Evolutionary conservation across 2,113 vertebrate species (phyloP).

Genomic region (Lipophrys pholis): DNA sequence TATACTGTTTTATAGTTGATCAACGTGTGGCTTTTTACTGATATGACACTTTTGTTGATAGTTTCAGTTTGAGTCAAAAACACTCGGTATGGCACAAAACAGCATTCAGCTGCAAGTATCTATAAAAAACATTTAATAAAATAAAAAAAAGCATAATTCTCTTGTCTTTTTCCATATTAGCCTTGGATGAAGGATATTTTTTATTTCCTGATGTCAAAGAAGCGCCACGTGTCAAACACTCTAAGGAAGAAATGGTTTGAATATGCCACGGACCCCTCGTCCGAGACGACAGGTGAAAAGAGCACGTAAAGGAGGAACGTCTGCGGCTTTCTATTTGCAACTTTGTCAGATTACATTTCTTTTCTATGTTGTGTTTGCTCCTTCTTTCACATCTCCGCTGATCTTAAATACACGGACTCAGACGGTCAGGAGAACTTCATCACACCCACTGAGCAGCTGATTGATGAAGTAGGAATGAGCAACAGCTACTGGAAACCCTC

Average conservation of each 20-base stretch:
- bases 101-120: no score
- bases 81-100: no score
- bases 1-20: no score
- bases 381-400: neutral
- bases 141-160: neutral
- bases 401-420: no score
- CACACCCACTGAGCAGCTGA: conserved; percentile 39
- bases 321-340: neutral
- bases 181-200: conserved; percentile 70
- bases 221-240: neutral
- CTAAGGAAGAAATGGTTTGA: conserved; percentile 70
- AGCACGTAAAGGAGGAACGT: conserved; percentile 39
- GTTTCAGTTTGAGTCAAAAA: no score
- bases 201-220: conserved; percentile 49
- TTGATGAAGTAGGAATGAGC: conserved; percentile 54
- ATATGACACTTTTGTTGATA: no score
- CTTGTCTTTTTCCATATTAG: conserved; percentile 43
- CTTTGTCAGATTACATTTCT: neutral
- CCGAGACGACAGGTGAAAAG: conserved; percentile 51
- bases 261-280: conserved; percentile 40
- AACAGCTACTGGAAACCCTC: conserved; percentile 70
- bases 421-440: no score
- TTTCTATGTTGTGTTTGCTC: neutral
- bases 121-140: no score
- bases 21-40: no score